Evolutionary conservation across 2,113 vertebrate genomes (phyloP), one percentile per base, ranked within the genome.

Genomic region (Tenebrosternarchus preto): DNA sequence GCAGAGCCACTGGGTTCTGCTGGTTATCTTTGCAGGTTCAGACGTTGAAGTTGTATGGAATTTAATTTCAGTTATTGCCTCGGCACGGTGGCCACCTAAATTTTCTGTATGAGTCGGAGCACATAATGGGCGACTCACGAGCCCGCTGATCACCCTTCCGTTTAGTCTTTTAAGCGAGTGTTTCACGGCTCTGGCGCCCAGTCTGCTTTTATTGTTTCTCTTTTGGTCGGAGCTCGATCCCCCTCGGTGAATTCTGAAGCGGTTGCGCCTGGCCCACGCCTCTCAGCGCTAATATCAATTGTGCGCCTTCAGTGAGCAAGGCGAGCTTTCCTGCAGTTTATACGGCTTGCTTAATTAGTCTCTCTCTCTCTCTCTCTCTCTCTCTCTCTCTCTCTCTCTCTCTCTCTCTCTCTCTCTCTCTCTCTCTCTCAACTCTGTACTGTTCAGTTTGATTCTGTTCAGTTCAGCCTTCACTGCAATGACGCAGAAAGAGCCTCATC

Each of bases 341-440:
- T 43, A 31, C 53, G 33, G 17, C 57, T 50, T 73, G 70, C 67
- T 86, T 88, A 85, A 85, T 88, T 85, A 83, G 67, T 78, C 82
- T 79, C 68, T 15, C 87, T 87, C 84, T 89, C 85, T 39, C 68
- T 25, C 57, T 64, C 73, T 64, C 84, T 71, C 17, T 36, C 39
- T 31, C 20, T 50, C 73, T 60, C 78, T 91, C 88, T 63, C 86
- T 87, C 85, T 90, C 86, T 60, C 63, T n/a, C 53, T 60, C 73
- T 67, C 84, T 67, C 16, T 22, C 33, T n/a, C 20, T 33, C 73
- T 50, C 78, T 90, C 87, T 9, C 86, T 86, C 85, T 89, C 86
- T 9, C 50, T 12, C 39, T 53, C 72, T 66, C 84, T 69, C 15
- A 33, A 19, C n/a, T 5, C 16, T 17, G 43, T 50, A 15, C 43